Conservation (phyloP, 1,140 invertebrate species). For the Drosophila prosaltans region DNA sequence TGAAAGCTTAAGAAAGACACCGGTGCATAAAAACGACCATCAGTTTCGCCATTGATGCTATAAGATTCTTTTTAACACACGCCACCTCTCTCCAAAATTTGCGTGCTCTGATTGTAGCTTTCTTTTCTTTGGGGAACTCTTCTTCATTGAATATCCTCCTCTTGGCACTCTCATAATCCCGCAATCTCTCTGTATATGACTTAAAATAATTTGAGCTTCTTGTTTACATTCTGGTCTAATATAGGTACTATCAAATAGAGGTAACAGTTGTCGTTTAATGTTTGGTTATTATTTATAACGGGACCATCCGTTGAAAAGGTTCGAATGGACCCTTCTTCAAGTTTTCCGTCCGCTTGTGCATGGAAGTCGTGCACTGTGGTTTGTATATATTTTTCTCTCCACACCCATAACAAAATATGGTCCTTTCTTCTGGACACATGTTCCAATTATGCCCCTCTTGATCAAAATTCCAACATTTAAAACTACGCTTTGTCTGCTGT, state of each 20-base stretch:
- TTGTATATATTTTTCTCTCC: conserved; percentile 27
- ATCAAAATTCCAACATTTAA: too few relatives aligned
- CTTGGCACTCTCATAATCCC: background rate
- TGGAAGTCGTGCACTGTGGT: conserved; percentile 9
- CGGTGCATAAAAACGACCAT: conserved; percentile 20
- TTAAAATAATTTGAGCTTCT: too few relatives aligned
- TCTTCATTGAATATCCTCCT: background rate
- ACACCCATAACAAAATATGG: conserved; percentile 27
- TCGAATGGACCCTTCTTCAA: too few relatives aligned
- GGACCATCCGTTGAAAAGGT: background rate
- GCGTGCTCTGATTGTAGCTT: conserved; percentile 8
- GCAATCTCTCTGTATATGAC: background rate
- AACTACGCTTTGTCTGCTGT: too few relatives aligned
- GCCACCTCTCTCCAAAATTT: conserved; percentile 12
- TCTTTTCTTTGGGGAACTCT: background rate
- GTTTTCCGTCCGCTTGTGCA: too few relatives aligned
- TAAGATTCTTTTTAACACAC: background rate
- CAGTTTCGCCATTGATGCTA: conserved; percentile 1
- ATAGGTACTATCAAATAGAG: background rate
- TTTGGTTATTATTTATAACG: background rate
- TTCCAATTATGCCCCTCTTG: conserved; percentile 5
- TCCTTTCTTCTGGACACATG: conserved; percentile 8
- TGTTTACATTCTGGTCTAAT: background rate
- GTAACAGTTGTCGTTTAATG: background rate
- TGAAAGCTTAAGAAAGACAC: conserved; percentile 19